Evolutionary conservation across 2,797 vertebrate species (phyloP).

Genomic region (Sparus aurata): DNA sequence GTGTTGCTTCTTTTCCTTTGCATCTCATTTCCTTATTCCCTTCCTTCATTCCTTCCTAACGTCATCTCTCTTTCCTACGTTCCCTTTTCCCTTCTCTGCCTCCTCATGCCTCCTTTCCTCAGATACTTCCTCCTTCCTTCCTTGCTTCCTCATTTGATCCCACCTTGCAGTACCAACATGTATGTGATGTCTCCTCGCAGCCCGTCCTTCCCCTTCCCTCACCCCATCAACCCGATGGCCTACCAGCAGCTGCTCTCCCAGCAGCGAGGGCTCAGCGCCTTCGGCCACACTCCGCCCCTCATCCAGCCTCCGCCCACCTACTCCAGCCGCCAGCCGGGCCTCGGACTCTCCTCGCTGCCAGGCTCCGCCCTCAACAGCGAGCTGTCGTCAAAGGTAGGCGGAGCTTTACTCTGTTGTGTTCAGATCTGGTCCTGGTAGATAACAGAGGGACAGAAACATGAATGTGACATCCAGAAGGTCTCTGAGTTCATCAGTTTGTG

Average conservation of each 20-base stretch:
- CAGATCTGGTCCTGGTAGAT: too few species aligned
- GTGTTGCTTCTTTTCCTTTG: neutral
- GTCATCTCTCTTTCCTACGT: neutral
- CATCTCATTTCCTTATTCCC: neutral
- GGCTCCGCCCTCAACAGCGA: slow-evolving; percentile 76
- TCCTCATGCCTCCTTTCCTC: neutral
- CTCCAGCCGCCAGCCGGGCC: slow-evolving; percentile 83
- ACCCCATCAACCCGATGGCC: slow-evolving; percentile 92
- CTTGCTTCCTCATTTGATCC: accelerated
- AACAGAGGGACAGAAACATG: too few species aligned
- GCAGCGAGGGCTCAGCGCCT: slow-evolving; percentile 92
- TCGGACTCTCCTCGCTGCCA: slow-evolving; percentile 81
- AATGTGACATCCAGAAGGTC: too few species aligned
- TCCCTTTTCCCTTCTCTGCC: neutral
- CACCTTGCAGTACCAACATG: neutral
- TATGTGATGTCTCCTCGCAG: slow-evolving; percentile 71
- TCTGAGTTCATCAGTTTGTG: neutral
- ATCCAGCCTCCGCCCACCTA: slow-evolving; percentile 91
- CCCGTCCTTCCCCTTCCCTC: slow-evolving; percentile 93
- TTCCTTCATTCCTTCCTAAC: neutral
- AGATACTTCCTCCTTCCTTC: neutral
- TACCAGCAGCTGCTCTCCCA: slow-evolving; percentile 95
- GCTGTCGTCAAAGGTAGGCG: slow-evolving; percentile 70
- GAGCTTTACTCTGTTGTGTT: neutral
- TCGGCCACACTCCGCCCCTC: slow-evolving; percentile 92